Evolutionary conservation across 2,797 vertebrate species (phyloP).

Genomic region (Bryconaethiops microstoma): DNA sequence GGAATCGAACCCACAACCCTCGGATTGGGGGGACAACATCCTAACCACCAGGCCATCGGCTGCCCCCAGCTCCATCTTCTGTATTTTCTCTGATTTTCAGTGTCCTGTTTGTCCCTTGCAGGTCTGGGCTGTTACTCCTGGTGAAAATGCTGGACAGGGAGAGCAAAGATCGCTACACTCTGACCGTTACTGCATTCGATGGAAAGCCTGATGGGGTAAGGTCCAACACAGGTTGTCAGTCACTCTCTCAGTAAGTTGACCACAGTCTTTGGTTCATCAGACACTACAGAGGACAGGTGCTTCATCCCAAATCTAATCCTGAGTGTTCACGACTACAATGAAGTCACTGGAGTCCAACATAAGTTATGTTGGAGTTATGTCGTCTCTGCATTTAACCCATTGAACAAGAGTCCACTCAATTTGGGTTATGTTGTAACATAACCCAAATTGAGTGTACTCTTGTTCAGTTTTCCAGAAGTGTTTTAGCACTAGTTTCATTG

Average conservation of each 20-base stretch:
- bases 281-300: not conserved
- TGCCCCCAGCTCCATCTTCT: not conserved
- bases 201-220: conserved; percentile 93
- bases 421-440: too few relatives aligned
- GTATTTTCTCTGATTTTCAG: conserved; percentile 5
- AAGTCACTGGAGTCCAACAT: too few relatives aligned
- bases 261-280: not conserved
- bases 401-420: too few relatives aligned
- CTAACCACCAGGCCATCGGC: too few relatives aligned
- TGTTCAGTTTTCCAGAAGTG: not conserved
- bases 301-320: conserved; percentile 18
- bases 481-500: not conserved
- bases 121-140: conserved; percentile 88
- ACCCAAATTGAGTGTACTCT: not conserved
- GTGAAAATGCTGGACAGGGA: conserved; percentile 91
- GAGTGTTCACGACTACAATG: not conserved
- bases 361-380: too few relatives aligned
- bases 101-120: conserved; percentile 61
- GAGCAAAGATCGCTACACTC: conserved; percentile 88
- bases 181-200: conserved; percentile 92
- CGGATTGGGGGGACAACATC: too few relatives aligned
- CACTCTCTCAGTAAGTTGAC: conserved; percentile 3
- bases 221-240: not conserved
- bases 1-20: too few relatives aligned
- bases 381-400: too few relatives aligned